Conservation (phyloP, 2,888 invertebrate species). For the Athalia circularis region DNA sequence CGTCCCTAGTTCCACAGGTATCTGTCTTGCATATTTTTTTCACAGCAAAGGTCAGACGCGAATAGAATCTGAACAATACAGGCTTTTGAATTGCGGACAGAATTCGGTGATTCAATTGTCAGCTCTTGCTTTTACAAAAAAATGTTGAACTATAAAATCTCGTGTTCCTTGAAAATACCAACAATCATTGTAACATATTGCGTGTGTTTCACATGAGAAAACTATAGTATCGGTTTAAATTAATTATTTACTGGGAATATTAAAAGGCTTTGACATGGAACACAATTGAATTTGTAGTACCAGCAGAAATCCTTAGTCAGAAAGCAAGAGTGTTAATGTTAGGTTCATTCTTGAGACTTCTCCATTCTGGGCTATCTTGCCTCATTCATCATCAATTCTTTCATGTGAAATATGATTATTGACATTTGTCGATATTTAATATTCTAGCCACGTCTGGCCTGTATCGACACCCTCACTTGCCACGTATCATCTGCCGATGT, state of each 20-base stretch:
- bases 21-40: constrained; percentile 16
- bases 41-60: constrained; percentile 50
- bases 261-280: no score
- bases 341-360: no score
- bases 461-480: constrained; percentile 62
- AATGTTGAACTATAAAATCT: not conserved
- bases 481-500: constrained; percentile 58
- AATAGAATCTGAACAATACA: constrained; percentile 44
- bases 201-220: no score
- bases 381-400: constrained; percentile 7
- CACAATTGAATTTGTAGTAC: no score
- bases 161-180: no score
- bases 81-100: not conserved
- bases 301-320: no score
- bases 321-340: not conserved
- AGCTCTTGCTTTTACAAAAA: constrained; percentile 19
- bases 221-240: no score
- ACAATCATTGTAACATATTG: no score
- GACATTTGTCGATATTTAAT: constrained; percentile 56
- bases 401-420: constrained; percentile 46
- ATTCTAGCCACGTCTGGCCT: constrained; percentile 63
- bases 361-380: not conserved
- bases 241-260: no score
- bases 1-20: constrained; percentile 68
- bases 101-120: constrained; percentile 2